These are phyloP conservation scores for Aurelia aurita complex sp. Pacific DNA, from an alignment of 30 jellyfish, hydroid and myxozoan species.

Conservation along the genomic window DNA sequence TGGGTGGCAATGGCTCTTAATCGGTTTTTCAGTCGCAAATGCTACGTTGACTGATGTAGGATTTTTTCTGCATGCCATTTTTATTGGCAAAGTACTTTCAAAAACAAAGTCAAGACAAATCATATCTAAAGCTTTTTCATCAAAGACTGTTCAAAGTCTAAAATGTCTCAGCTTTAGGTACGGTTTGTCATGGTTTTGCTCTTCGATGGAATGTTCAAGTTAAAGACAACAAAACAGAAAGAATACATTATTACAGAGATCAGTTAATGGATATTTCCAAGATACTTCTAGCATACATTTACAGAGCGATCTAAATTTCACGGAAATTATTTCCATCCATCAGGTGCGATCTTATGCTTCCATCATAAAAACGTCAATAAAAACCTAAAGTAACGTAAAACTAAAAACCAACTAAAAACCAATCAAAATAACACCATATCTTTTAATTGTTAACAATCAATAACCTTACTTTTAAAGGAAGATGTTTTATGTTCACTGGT, in stretches of 20 bases:
- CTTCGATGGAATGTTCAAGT: neutral
- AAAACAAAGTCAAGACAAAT: too few species aligned
- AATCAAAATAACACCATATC: too few species aligned
- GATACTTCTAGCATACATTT: conserved; percentile 29
- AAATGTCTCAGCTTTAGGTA: too few species aligned
- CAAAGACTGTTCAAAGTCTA: too few species aligned
- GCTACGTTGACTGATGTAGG: too few species aligned
- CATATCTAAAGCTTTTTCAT: too few species aligned
- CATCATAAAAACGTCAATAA: conserved; percentile 43
- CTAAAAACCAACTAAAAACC: too few species aligned
- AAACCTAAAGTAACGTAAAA: neutral
- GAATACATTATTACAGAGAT: neutral
- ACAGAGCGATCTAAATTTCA: conserved; percentile 49
- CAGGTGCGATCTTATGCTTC: conserved; percentile 4
- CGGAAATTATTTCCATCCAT: conserved; percentile 54
- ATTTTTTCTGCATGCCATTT: too few species aligned
- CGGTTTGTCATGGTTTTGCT: too few species aligned
- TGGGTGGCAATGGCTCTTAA: too few species aligned
- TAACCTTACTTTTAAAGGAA: neutral
- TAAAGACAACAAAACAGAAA: neutral
- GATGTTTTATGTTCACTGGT: neutral
- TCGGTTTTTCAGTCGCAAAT: too few species aligned
- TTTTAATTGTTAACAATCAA: neutral
- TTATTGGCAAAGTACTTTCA: too few species aligned
- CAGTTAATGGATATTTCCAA: conserved; percentile 18